Conservation (phyloP, 2,113 vertebrate species). For the Herpailurus yagouaroundi region DNA sequence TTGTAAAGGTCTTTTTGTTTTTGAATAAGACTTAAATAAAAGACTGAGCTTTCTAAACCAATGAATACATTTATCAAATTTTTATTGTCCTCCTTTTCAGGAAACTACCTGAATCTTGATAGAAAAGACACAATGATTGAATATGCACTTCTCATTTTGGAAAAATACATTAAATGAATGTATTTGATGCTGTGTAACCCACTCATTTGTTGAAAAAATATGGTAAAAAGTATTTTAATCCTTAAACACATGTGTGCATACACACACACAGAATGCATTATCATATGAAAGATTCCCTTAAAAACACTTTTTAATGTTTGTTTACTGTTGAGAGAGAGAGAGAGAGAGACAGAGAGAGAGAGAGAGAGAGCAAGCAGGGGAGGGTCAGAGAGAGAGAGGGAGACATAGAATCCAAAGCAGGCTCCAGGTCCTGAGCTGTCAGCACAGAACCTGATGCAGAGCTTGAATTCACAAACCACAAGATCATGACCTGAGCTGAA, state of each 20-base stretch:
- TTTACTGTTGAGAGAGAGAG: no score
- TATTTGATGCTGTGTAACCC: not conserved
- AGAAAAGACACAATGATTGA: not conserved
- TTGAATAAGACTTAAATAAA: not conserved
- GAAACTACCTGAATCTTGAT: constrained; percentile 11
- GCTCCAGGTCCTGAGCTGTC: no score
- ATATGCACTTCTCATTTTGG: not conserved
- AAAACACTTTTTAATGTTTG: no score
- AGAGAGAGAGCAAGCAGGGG: no score
- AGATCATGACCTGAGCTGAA: no score
- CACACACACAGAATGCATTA: not conserved
- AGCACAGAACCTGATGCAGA: no score
- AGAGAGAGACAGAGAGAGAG: no score
- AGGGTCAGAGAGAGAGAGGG: no score
- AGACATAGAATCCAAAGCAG: no score
- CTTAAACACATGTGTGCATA: not conserved
- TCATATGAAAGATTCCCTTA: not conserved
- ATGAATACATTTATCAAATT: not conserved
- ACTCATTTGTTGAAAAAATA: not conserved
- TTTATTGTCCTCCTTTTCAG: not conserved
- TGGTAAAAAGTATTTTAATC: not conserved
- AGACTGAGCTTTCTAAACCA: not conserved
- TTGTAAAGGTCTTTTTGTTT: not conserved
- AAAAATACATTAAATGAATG: constrained; percentile 14
- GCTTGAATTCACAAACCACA: no score